phyloP scores from a whole-genome alignment of 1,140 invertebrate genomes.

The Portunus trituberculatus region DNA sequence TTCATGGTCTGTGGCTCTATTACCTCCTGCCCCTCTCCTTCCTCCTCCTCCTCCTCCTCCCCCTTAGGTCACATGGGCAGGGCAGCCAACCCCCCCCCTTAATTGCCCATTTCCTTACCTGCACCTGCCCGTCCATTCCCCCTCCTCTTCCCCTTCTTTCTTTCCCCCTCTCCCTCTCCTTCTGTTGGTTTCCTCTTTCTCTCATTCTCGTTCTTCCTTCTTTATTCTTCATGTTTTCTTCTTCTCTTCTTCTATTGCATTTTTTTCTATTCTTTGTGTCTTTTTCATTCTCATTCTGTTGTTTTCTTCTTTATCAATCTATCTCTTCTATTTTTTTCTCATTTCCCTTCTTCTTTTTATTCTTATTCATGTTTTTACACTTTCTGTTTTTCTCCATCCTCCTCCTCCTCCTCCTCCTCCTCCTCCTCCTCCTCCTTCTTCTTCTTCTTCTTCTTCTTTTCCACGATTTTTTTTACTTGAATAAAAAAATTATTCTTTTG shows the following conservation, averaged over 20 bases:
- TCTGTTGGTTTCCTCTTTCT: neutral
- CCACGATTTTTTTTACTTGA: neutral
- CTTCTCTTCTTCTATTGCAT: neutral
- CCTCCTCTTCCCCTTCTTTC: neutral
- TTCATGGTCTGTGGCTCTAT: neutral
- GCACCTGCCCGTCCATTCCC: neutral
- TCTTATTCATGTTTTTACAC: neutral
- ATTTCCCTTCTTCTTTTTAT: neutral
- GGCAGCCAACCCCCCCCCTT: neutral
- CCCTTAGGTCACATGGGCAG: neutral
- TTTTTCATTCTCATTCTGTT: neutral
- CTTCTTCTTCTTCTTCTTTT: neutral
- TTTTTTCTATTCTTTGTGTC: neutral
- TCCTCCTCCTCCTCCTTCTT: neutral
- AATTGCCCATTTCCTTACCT: constrained; percentile 2
- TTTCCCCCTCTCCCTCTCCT: neutral
- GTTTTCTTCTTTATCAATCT: neutral
- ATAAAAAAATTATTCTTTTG: too few species aligned
- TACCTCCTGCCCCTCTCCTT: neutral
- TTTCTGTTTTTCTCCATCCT: neutral
- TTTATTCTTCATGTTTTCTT: neutral
- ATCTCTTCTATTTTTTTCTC: neutral
- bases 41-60: neutral
- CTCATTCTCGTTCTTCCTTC: too few species aligned
- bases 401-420: neutral